Base-by-base conservation (phyloP, 2,888 invertebrate species). In the Lepidonotus clava region DNA sequence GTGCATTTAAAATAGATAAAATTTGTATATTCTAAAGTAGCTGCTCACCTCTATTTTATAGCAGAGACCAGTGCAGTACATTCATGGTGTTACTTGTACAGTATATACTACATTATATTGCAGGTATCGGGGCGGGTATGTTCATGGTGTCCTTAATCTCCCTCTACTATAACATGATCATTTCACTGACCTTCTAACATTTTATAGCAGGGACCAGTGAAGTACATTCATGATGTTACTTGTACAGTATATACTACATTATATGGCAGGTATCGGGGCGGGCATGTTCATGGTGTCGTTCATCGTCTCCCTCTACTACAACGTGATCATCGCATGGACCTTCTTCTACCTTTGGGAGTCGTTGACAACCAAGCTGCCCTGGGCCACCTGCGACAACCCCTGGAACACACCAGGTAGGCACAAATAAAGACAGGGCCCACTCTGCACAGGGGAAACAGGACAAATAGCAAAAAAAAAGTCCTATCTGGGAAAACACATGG, bases 111-210 rank as follows among this genome's bases (percentile, higher is more conserved):
- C n/a, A n/a, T n/a, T n/a, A 28, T 53, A 36, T 86, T 88, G 11
- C 88, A 93, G 95, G 95, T 40, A 91, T 95, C 66, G 95, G 95
- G 0, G 93, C 94, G 84, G 94, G 94, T 34, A 95, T 95, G 94
- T 93, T 95, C 85, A 89, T 94, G 84, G 93, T 95, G 83, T 94
- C 94, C 21, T 92, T 92, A 80, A 90, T 95, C 71, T 93, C 94
- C 38, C 92, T 95, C 85, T 95, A 95, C 90, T 94, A 95, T 91
- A 95, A 95, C 88, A 92, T 95, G 90, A 93, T 95, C 85, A 91
- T 95, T 24, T 94, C 94, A 4, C 95, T 95, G 95, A 92, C 95
- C 38, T 90, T 95, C 41, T 94, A n/a, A n/a, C n/a, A n/a, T n/a
- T n/a, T n/a, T n/a, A n/a, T n/a, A n/a, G n/a, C n/a, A n/a, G n/a